Conservation (phyloP, 2,888 invertebrate genomes). For the Drosophila infuscata region DNA sequence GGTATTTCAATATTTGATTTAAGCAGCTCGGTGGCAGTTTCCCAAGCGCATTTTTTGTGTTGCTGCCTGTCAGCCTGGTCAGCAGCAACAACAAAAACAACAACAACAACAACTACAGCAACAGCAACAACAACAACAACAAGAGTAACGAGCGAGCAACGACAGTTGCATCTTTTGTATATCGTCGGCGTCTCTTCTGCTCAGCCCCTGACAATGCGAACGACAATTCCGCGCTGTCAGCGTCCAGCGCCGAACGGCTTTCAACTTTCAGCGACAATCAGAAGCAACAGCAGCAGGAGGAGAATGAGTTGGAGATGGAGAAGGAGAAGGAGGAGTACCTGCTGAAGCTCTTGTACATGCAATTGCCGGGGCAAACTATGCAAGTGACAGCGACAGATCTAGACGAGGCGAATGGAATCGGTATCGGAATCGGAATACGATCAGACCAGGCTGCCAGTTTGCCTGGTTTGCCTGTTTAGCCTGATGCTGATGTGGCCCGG, state of each 20-base stretch:
- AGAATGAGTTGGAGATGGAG: neutral
- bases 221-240: conserved; percentile 81
- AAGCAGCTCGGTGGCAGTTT: conserved; percentile 71
- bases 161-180: conserved; percentile 80
- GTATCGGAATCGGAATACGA: conserved; percentile 42
- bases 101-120: conserved; percentile 36
- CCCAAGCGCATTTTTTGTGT: conserved; percentile 75
- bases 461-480: conserved; percentile 17
- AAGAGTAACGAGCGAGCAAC: conserved; percentile 56
- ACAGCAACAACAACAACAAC: conserved; percentile 39
- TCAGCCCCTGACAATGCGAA: conserved; percentile 71
- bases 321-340: neutral
- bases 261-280: conserved; percentile 75
- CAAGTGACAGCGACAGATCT: conserved; percentile 82
- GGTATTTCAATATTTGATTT: conserved; percentile 78
- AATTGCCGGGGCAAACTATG: conserved; percentile 79
- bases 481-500: conserved; percentile 40
- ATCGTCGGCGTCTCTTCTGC: conserved; percentile 59
- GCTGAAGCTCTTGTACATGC: conserved; percentile 68
- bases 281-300: conserved; percentile 27
- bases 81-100: conserved; percentile 35
- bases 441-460: conserved; percentile 26
- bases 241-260: conserved; percentile 70
- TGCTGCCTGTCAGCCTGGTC: conserved; percentile 50
- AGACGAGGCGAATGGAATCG: conserved; percentile 66